phyloP scores from a whole-genome alignment of 1,140 invertebrate genomes.

The Drosophila lini region DNA sequence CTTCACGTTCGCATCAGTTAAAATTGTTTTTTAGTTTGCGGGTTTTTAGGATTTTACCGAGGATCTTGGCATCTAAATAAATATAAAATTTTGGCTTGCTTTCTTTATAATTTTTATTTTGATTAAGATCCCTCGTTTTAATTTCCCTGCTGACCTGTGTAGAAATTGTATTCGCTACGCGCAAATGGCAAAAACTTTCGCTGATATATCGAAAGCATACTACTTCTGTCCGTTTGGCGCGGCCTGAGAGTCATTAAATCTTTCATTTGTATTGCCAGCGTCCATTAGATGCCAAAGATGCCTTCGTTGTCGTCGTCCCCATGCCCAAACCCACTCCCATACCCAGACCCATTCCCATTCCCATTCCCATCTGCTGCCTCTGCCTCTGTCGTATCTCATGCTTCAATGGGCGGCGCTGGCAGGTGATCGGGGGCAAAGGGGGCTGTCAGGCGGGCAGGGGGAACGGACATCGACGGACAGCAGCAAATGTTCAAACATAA shows the following conservation, averaged over 20 bases:
- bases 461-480: slow-evolving; percentile 58
- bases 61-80: neutral
- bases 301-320: slow-evolving; percentile 36
- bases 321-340: neutral
- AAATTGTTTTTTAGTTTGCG: too few relatives aligned
- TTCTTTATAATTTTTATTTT: neutral
- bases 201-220: slow-evolving; percentile 65
- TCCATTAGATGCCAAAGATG: slow-evolving; percentile 74
- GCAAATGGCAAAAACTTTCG: slow-evolving; percentile 63
- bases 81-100: too few relatives aligned
- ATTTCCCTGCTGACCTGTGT: slow-evolving; percentile 41
- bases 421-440: slow-evolving; percentile 44
- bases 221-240: slow-evolving; percentile 24
- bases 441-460: neutral
- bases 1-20: too few relatives aligned
- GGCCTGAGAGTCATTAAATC: slow-evolving; percentile 77
- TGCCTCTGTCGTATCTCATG: slow-evolving; percentile 54
- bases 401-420: slow-evolving; percentile 72
- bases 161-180: slow-evolving; percentile 20
- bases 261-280: slow-evolving; percentile 81
- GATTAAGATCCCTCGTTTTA: neutral
- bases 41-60: too few relatives aligned
- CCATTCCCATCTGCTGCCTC: slow-evolving; percentile 10
- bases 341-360: neutral
- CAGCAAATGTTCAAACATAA: slow-evolving; percentile 81